Percentiles rank a stretch among this genome's conserved stretches.
phyloP scores from a whole-genome alignment of 2,888 invertebrate genomes.

The Epicampocera succincta region DNA sequence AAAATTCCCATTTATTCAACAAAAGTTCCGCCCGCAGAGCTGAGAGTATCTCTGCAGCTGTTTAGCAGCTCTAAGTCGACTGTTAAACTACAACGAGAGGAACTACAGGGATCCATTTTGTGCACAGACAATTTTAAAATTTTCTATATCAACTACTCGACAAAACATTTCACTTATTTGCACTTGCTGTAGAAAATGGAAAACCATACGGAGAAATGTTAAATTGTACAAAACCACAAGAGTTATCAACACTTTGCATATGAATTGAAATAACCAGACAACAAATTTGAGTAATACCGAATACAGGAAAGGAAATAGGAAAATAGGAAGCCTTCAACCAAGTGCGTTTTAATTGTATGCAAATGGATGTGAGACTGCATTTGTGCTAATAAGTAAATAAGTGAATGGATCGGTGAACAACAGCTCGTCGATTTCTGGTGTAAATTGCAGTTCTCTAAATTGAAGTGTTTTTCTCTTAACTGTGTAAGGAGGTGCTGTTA shows the following conservation, averaged over 20 bases:
- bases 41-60: no score
- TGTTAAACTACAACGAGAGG: no score
- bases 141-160: conserved; percentile 16
- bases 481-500: no score
- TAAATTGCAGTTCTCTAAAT: background rate
- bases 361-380: background rate
- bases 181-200: background rate
- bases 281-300: background rate
- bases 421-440: no score
- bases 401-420: background rate
- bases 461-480: conserved; percentile 2
- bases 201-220: background rate
- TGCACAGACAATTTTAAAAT: background rate
- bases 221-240: conserved; percentile 36
- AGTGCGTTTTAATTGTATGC: background rate
- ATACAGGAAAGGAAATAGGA: background rate
- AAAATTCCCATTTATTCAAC: no score
- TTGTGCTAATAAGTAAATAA: background rate
- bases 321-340: background rate
- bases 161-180: background rate
- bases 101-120: background rate
- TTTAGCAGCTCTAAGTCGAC: no score
- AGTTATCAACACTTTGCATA: conserved; percentile 45
- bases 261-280: conserved; percentile 20
- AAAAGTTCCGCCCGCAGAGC: no score